Percentiles rank a stretch among this genome's conserved stretches.
These are phyloP conservation scores for Seriola dumerili DNA, from an alignment of 2,113 vertebrate species.

Conservation along the genomic window DNA sequence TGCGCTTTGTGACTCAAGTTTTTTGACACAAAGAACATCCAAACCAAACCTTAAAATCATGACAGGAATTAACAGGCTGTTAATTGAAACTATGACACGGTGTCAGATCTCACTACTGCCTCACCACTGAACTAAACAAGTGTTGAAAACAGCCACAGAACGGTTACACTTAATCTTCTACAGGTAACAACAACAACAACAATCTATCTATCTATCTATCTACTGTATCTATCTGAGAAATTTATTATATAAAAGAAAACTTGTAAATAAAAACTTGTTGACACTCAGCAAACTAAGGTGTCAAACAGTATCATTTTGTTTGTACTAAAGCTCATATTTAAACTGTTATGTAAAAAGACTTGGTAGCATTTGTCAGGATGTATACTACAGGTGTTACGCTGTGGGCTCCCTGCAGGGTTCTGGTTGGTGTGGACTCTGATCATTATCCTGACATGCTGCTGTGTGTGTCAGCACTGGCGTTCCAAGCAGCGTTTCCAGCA, in stretches of 20 bases:
- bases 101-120: neutral
- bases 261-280: neutral
- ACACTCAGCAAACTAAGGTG: neutral
- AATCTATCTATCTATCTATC: no score
- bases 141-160: neutral
- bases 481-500: conserved; percentile 95
- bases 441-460: conserved; percentile 94
- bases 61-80: neutral
- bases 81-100: neutral
- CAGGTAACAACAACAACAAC: neutral
- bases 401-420: conserved; percentile 88
- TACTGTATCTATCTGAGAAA: neutral
- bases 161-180: neutral
- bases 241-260: neutral
- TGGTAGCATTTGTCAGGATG: neutral
- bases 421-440: conserved; percentile 97
- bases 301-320: neutral
- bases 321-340: neutral
- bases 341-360: neutral
- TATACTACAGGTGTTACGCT: neutral
- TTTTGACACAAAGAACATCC: neutral
- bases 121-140: neutral
- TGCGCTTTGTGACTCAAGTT: neutral
- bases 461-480: conserved; percentile 94
- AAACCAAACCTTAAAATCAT: neutral